phyloP scores from a whole-genome alignment of 2,888 invertebrate species.

The Anoncus sp. region DNA sequence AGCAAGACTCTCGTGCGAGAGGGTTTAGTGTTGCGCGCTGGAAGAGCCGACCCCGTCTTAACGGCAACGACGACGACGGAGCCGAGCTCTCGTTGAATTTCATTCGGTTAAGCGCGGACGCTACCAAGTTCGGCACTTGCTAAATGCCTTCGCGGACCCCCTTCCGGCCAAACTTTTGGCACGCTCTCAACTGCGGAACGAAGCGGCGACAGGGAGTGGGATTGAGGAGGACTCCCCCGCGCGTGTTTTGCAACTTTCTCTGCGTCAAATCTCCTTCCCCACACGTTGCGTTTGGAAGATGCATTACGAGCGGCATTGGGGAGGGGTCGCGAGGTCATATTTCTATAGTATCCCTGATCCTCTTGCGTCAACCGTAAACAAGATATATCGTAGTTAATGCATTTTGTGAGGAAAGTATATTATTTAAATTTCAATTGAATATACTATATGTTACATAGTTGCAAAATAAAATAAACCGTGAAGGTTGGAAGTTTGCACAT shows the following conservation, averaged over 20 bases:
- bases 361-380: conserved; percentile 27
- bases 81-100: conserved; percentile 52
- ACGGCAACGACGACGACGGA: conserved; percentile 28
- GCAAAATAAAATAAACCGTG: too few relatives aligned
- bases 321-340: conserved; percentile 12
- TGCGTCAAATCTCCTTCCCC: conserved; percentile 20
- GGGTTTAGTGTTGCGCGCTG: conserved; percentile 36
- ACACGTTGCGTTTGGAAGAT: conserved; percentile 26
- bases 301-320: conserved; percentile 23
- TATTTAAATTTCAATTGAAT: too few relatives aligned
- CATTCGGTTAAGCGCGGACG: conserved; percentile 36
- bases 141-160: conserved; percentile 56
- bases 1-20: conserved; percentile 3
- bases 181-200: conserved; percentile 40
- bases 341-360: conserved; percentile 26
- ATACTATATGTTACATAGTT: too few relatives aligned
- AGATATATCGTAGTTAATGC: conserved; percentile 12
- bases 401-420: background rate
- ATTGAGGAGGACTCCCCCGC: conserved; percentile 1
- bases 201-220: conserved; percentile 10
- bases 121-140: conserved; percentile 58
- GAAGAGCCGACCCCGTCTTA: conserved; percentile 24
- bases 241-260: conserved; percentile 53
- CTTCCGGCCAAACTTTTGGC: conserved; percentile 59
- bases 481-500: too few relatives aligned